These are phyloP conservation scores for Cantharis flavilabris DNA, from an alignment of 2,888 invertebrate species.

Conservation along the genomic window DNA sequence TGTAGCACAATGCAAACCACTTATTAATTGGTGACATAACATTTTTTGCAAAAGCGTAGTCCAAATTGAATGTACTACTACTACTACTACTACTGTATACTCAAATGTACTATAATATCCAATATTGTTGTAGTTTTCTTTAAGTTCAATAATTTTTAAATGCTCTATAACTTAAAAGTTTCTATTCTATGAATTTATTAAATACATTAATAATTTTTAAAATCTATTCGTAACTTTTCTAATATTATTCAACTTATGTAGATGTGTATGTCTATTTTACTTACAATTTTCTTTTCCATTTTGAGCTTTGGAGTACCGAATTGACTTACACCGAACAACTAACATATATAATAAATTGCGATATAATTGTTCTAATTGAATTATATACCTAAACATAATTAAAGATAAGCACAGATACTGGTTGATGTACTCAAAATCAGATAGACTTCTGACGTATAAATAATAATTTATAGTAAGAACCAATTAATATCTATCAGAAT, in stretches of 20 bases:
- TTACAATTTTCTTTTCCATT: neutral
- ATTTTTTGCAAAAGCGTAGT: neutral
- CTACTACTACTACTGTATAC: too few species aligned
- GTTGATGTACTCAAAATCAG: neutral
- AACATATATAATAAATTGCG: neutral
- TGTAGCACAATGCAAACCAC: neutral
- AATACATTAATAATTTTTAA: neutral
- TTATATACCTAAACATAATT: neutral
- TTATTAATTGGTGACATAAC: neutral
- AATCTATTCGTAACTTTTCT: neutral
- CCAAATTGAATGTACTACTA: too few species aligned
- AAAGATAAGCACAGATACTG: constrained; percentile 1
- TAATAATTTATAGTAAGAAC: neutral
- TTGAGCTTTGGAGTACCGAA: neutral
- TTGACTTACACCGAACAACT: neutral
- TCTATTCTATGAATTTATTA: neutral
- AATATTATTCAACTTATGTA: neutral
- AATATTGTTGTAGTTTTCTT: neutral
- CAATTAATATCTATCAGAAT: neutral
- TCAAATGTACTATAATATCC: too few species aligned
- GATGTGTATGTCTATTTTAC: neutral
- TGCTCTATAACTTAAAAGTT: neutral
- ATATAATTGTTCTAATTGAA: neutral
- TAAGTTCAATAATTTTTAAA: neutral
- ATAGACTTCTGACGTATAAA: neutral